Evolutionary conservation across 2,888 invertebrate genomes (phyloP).

Genomic region (Theretra japonica): DNA sequence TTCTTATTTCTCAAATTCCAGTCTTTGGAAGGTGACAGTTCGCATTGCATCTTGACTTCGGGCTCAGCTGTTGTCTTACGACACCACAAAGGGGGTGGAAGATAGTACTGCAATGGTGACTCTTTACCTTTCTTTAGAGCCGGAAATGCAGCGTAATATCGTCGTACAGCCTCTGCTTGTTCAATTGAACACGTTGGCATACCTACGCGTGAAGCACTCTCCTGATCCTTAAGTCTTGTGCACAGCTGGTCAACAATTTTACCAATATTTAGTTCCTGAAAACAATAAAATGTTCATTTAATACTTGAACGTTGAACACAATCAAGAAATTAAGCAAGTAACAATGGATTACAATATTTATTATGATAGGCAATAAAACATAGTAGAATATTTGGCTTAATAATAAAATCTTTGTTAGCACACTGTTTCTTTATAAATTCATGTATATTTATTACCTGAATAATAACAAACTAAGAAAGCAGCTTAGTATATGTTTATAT

Average conservation of each 20-base stretch:
- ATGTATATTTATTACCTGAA: not conserved
- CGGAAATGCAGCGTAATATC: conserved; percentile 92
- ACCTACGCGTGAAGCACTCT: conserved; percentile 74
- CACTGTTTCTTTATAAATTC: not conserved
- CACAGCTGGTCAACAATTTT: conserved; percentile 93
- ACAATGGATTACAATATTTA: not conserved
- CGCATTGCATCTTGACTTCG: conserved; percentile 75
- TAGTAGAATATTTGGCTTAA: not conserved
- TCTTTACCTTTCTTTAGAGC: conserved; percentile 84
- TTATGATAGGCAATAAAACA: not conserved
- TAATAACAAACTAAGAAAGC: conserved; percentile 19
- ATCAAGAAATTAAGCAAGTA: not conserved
- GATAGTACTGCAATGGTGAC: conserved; percentile 74
- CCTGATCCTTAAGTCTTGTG: conserved; percentile 86
- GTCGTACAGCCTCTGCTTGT: conserved; percentile 88
- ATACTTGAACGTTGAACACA: not conserved
- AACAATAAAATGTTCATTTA: conserved; percentile 43
- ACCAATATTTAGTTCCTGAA: conserved; percentile 92
- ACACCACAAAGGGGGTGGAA: conserved; percentile 80
- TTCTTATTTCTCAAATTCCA: conserved; percentile 72
- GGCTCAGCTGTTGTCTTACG: conserved; percentile 61
- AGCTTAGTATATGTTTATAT: not conserved
- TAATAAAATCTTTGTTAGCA: not conserved
- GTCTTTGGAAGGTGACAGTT: conserved; percentile 67
- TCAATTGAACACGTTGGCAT: conserved; percentile 81